These are phyloP conservation scores for Penaeus indicus DNA, from an alignment of 1,140 invertebrate genomes.

Conservation along the genomic window DNA sequence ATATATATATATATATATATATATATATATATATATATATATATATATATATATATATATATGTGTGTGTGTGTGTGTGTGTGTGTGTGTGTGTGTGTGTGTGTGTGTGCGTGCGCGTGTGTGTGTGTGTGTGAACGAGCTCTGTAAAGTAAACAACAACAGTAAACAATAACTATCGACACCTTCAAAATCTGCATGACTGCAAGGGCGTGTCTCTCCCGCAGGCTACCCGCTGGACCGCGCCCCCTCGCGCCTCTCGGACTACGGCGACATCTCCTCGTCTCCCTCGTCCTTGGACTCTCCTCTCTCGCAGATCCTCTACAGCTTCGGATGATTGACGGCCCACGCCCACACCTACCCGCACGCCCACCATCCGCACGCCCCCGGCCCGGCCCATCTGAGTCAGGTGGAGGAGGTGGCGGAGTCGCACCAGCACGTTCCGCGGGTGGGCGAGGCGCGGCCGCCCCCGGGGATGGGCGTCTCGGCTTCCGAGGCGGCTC, in stretches of 20 bases:
- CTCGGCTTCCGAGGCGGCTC: slow-evolving; percentile 42
- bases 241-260: slow-evolving; percentile 50
- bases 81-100: too few species aligned
- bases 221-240: slow-evolving; percentile 49
- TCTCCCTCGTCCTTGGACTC: slow-evolving; percentile 56
- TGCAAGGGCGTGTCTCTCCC: background rate
- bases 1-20: too few species aligned
- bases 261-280: slow-evolving; percentile 56
- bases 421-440: background rate
- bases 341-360: slow-evolving; percentile 54
- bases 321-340: slow-evolving; percentile 61
- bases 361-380: slow-evolving; percentile 12
- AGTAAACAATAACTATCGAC: too few species aligned
- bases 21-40: too few species aligned
- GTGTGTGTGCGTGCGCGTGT: too few species aligned
- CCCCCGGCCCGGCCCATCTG: background rate
- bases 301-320: slow-evolving; percentile 56
- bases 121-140: too few species aligned
- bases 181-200: too few species aligned
- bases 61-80: too few species aligned
- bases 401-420: slow-evolving; percentile 16
- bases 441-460: background rate
- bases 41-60: too few species aligned
- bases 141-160: too few species aligned
- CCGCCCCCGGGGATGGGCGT: slow-evolving; percentile 4